These are phyloP conservation scores for Habropoda laboriosa DNA, from an alignment of 1,140 invertebrate species.

Conservation along the genomic window DNA sequence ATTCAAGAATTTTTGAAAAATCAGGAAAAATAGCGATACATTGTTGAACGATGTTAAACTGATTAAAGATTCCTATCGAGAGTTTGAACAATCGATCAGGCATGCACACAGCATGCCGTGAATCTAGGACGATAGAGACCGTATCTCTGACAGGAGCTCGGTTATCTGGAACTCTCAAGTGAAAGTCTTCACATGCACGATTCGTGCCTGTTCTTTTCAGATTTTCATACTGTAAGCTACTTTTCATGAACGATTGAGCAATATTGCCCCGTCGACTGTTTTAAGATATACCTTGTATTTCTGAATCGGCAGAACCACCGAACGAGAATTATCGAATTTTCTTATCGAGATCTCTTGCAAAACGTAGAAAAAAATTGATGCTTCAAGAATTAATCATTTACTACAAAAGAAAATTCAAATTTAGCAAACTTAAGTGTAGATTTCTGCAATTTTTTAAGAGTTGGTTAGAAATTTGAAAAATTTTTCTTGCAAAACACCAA, in stretches of 20 bases:
- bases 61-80: not conserved
- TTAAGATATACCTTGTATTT: too few relatives aligned
- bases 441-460: too few relatives aligned
- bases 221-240: not conserved
- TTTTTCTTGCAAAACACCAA: too few relatives aligned
- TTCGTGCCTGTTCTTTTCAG: slow-evolving; percentile 20
- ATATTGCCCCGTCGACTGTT: not conserved
- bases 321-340: too few relatives aligned
- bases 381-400: too few relatives aligned
- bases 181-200: slow-evolving; percentile 11
- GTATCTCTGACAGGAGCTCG: slow-evolving; percentile 12
- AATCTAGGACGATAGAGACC: slow-evolving; percentile 15
- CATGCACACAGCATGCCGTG: not conserved
- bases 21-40: too few relatives aligned
- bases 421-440: too few relatives aligned
- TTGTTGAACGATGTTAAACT: not conserved
- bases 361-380: too few relatives aligned
- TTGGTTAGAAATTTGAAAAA: too few relatives aligned
- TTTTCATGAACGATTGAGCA: not conserved
- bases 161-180: slow-evolving; percentile 6
- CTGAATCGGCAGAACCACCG: too few relatives aligned
- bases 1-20: not conserved
- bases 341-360: too few relatives aligned
- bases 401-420: too few relatives aligned
- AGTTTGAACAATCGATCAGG: slow-evolving; percentile 6